Base-by-base conservation (phyloP, 2,888 invertebrate genomes). In the Corbicula japonica region DNA sequence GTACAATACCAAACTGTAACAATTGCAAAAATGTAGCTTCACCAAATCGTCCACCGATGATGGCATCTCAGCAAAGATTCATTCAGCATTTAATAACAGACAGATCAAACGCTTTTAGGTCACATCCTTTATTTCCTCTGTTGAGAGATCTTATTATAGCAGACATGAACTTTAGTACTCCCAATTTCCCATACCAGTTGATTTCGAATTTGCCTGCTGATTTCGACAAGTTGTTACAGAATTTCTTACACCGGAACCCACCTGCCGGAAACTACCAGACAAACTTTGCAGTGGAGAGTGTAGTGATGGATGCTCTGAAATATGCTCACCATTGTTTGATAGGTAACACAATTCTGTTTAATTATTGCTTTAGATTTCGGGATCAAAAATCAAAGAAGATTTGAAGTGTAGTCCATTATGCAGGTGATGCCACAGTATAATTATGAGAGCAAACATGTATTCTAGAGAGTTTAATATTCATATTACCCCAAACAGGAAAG, bases 131-230 rank as follows among this genome's bases (percentile, higher is more conserved):
- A 71, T 93, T 92, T 80, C 92, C 92, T 1, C 86, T 93, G 50
- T 86, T 93, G 46, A 88, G 93, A 61, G 93, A 93, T 76, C 86
- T 93, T 77, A 92, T 93, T 75, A 92, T 93, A 62, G 93, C 93
- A 18, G 93, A 93, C 82, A 92, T 92, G 92, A 93, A 93, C 86
- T 93, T 93, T 76, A 88, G 89, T 70, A 88, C 90, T 5, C 92
- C 93, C 8, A 86, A 89, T 63, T 93, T 93, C 78, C 93, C 92
- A 38, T 92, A 92, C 81, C 91, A 90, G 76, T 88, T 93, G 28
- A 92, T 93, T 65, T 89, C 90, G 48, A 90, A 92, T 80, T 76
- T 93, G 75, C 93, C 93, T 1, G 85, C 90, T 12, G 92, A 93
- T 76, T 93, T 93, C 72, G 91, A 92, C 72, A 91, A 88, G 76